Conservation (phyloP, 2,888 invertebrate genomes). For the Molorchus minor region DNA sequence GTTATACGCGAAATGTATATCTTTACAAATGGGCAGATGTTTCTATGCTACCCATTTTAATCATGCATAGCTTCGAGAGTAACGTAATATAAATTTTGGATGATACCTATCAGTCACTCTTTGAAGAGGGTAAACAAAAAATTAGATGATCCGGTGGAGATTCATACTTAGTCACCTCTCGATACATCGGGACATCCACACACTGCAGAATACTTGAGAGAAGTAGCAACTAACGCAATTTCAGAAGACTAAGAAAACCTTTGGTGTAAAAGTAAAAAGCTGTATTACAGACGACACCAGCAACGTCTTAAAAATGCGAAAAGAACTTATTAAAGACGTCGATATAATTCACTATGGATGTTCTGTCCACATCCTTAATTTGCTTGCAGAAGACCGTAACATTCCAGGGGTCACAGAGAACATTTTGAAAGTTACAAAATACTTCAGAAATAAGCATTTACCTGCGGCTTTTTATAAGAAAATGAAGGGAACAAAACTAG, state of each 20-base stretch:
- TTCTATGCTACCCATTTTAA: constrained; percentile 6
- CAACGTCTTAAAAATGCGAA: constrained; percentile 10
- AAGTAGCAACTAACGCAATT: constrained; percentile 10
- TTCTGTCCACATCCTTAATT: constrained; percentile 23
- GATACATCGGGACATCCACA: constrained; percentile 7
- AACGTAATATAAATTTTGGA: constrained; percentile 3
- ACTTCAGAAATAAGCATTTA: constrained; percentile 38
- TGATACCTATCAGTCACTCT: background rate
- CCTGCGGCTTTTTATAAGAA: constrained; percentile 35
- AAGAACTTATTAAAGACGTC: background rate
- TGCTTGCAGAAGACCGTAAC: constrained; percentile 17
- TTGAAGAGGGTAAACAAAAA: background rate
- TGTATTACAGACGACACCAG: no score
- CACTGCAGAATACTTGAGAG: constrained; percentile 7
- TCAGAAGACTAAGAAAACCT: background rate
- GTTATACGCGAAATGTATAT: constrained; percentile 5
- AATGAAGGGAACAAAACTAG: constrained; percentile 33
- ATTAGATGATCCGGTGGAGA: constrained; percentile 7
- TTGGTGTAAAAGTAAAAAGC: no score
- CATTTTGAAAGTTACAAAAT: constrained; percentile 30
- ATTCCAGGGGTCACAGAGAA: constrained; percentile 21
- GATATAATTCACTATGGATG: constrained; percentile 33
- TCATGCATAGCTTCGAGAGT: constrained; percentile 2
- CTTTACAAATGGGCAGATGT: constrained; percentile 11
- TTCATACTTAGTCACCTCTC: background rate